These are phyloP conservation scores for Xenopus petersii DNA, from an alignment of 2,797 vertebrate species.

Conservation along the genomic window DNA sequence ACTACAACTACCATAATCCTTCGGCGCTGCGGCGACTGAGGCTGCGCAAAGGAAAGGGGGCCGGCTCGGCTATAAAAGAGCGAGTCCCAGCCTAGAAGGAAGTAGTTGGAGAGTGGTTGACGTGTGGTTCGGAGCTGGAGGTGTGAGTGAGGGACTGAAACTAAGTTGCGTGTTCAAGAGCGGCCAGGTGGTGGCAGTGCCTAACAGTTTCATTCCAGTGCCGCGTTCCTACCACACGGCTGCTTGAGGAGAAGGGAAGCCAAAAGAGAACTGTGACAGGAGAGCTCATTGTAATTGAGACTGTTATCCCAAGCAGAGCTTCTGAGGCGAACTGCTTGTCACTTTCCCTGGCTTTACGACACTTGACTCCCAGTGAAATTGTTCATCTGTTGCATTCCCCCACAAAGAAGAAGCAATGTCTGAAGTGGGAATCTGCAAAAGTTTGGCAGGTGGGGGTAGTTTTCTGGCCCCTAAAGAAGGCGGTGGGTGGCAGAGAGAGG, in stretches of 20 bases:
- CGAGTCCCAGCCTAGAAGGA: slow-evolving; percentile 64
- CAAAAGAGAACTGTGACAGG: neutral
- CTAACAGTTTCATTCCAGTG: slow-evolving; percentile 16
- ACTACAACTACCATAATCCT: slow-evolving; percentile 68
- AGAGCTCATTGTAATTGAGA: neutral
- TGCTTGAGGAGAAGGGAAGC: neutral
- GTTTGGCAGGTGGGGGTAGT: slow-evolving; percentile 67
- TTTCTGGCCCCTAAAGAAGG: slow-evolving; percentile 64
- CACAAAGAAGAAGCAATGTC: neutral
- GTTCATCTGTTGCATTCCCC: neutral
- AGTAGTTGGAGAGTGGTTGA: slow-evolving; percentile 74
- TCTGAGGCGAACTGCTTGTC: no score
- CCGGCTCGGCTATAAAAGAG: slow-evolving; percentile 72
- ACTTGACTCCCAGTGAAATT: neutral
- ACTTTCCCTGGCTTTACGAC: no score
- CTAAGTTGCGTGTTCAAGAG: slow-evolving; percentile 35
- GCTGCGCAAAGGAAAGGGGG: slow-evolving; percentile 66
- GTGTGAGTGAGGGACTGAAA: slow-evolving; percentile 20
- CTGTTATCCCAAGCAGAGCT: neutral
- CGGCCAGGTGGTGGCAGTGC: slow-evolving; percentile 46
- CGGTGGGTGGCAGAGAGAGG: slow-evolving; percentile 59
- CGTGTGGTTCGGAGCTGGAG: slow-evolving; percentile 44
- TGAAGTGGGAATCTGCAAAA: slow-evolving; percentile 51
- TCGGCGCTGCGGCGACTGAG: slow-evolving; percentile 35
- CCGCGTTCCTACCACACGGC: slow-evolving; percentile 4